Evolutionary conservation across 1,140 invertebrate genomes (phyloP).

Genomic region (Bombus confusus): DNA sequence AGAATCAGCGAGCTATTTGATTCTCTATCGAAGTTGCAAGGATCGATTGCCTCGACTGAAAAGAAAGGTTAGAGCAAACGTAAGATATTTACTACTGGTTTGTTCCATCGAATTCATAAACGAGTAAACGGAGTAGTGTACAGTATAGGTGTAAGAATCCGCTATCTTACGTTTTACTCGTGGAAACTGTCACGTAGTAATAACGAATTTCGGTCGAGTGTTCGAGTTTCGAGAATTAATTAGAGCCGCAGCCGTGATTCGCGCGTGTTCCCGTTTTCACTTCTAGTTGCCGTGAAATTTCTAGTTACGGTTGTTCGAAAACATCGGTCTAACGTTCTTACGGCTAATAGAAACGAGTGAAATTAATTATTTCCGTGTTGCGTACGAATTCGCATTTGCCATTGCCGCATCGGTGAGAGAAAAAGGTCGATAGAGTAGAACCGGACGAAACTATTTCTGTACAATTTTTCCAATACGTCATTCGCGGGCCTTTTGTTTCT

Average conservation of each 20-base stretch:
- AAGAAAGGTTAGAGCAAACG: not conserved
- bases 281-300: not conserved
- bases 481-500: not conserved
- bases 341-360: not conserved
- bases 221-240: constrained; percentile 68
- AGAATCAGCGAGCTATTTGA: constrained; percentile 12
- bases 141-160: not conserved
- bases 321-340: not conserved
- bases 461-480: not conserved
- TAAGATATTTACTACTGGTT: not conserved
- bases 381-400: not conserved
- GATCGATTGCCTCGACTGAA: not conserved
- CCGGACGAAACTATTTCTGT: too few species aligned
- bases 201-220: constrained; percentile 35
- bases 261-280: not conserved
- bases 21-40: not conserved
- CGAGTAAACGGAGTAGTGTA: too few species aligned
- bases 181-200: constrained; percentile 33
- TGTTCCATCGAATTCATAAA: not conserved
- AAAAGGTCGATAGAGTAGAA: not conserved
- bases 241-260: constrained; percentile 38
- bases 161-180: constrained; percentile 17
- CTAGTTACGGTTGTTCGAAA: not conserved
- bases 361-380: constrained; percentile 15
- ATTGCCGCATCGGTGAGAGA: too few species aligned